Evolutionary conservation across 2,888 invertebrate species (phyloP), one percentile per base, ranked within the genome.

Genomic region (Alsophila aescularia): DNA sequence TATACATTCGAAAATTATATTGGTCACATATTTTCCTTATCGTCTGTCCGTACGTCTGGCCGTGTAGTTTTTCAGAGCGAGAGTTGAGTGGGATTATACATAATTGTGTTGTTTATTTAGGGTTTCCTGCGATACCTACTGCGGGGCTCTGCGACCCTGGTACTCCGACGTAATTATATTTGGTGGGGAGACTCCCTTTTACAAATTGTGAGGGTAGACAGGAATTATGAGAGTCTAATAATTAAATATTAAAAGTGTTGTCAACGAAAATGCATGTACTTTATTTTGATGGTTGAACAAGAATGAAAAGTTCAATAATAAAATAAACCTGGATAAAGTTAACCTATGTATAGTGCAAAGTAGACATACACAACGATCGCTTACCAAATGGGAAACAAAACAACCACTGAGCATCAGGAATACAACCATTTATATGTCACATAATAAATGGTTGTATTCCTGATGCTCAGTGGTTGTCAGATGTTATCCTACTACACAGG

Each of bases 91-190:
- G 73, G 70, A 70, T 79, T 77, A 77, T 75, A 79, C 77, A 75
- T 79, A 78, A 79, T 81, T 76, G 77, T 76, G 73, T 81, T n/a
- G 81, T 86, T 86, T 85, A 80, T 83, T 83, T 84, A 85, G 82
- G 80, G 78, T 75, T 81, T 81, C 81, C 81, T 77, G 72, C 43
- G 44, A 40, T 68, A 60, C 70, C 72, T 73, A 65, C 70, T 62
- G 60, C 66, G 60, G 65, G 62, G 58, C 57, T 67, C 71, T 80
- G 79, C 69, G 60, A 67, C 73, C 83, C 80, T 81, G 71, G 77
- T 84, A 75, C 77, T 67, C 67, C 66, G 69, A 69, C 73, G 75
- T 80, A 84, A 84, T 85, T 85, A 83, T 71, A 74, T 71, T 65
- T 67, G 62, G 58, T 59, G 66, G 73, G 72, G 62, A 63, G 62